Conservation (phyloP, 2,888 invertebrate genomes). For the Drosophila kuntzei region DNA sequence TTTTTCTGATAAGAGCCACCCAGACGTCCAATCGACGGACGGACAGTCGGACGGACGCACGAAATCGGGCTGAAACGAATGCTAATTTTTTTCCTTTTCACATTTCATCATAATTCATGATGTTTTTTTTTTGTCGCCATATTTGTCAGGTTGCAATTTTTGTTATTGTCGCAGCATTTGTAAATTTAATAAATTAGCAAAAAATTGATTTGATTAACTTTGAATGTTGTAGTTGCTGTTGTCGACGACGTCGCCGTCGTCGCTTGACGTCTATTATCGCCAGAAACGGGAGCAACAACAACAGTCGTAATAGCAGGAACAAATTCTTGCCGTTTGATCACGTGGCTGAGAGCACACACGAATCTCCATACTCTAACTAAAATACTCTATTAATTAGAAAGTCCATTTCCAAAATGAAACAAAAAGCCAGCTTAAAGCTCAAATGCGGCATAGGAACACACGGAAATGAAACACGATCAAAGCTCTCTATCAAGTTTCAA, state of each 20-base stretch:
- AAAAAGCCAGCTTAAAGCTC: neutral
- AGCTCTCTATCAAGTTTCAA: neutral
- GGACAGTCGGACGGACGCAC: conserved; percentile 13
- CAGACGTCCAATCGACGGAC: conserved; percentile 21
- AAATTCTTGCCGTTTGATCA: conserved; percentile 53
- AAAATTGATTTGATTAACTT: conserved; percentile 80
- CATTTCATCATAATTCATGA: conserved; percentile 54
- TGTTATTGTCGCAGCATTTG: conserved; percentile 67
- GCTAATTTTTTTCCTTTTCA: conserved; percentile 65
- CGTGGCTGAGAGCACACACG: conserved; percentile 41
- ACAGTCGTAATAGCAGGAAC: conserved; percentile 21
- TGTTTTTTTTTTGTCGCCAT: conserved; percentile 47
- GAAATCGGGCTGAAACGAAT: conserved; percentile 46
- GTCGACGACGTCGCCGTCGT: conserved; percentile 19
- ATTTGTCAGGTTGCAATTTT: conserved; percentile 70
- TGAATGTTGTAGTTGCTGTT: conserved; percentile 42
- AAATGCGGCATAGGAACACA: neutral
- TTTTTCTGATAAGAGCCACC: conserved; percentile 75
- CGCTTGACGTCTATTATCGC: conserved; percentile 67
- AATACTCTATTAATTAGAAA: neutral
- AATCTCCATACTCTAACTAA: conserved; percentile 3
- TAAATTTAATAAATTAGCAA: conserved; percentile 80
- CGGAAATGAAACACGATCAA: conserved; percentile 18
- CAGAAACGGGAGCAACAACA: conserved; percentile 48
- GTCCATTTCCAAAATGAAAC: neutral